phyloP scores from a whole-genome alignment of 2,888 invertebrate genomes.

The Spialia ferax region DNA sequence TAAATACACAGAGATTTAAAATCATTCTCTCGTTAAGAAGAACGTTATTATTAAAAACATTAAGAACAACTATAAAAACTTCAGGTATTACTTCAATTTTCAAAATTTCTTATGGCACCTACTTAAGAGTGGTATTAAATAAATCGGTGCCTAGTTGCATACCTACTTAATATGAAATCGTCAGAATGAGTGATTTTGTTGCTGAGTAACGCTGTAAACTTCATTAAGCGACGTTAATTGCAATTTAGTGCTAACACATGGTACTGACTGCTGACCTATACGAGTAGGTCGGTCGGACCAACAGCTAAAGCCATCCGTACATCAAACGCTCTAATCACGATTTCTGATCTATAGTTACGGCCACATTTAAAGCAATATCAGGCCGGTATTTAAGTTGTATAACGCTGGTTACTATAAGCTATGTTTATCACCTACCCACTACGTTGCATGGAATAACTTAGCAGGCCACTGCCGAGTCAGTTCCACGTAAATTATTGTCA shows the following conservation, averaged over 20 bases:
- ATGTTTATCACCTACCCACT: conserved; percentile 5
- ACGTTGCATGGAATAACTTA: conserved; percentile 14
- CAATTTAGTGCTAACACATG: not conserved
- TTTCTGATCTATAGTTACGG: not conserved
- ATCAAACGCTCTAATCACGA: not conserved
- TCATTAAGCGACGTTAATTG: not conserved
- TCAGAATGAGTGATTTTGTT: too few species aligned
- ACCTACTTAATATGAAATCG: too few species aligned
- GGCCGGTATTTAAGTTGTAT: conserved; percentile 12
- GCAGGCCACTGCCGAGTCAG: conserved; percentile 6
- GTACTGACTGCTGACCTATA: not conserved
- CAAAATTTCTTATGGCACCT: too few species aligned
- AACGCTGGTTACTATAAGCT: conserved; percentile 9
- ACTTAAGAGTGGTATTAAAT: too few species aligned
- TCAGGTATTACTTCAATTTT: too few species aligned
- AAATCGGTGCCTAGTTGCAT: too few species aligned
- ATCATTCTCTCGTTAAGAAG: not conserved
- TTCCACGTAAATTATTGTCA: conserved; percentile 30
- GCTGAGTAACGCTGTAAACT: not conserved
- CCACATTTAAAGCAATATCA: not conserved
- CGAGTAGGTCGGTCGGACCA: too few species aligned
- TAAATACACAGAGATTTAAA: conserved; percentile 46
- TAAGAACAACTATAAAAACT: too few species aligned
- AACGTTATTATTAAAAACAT: too few species aligned
- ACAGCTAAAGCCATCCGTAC: not conserved